Evolutionary conservation across 2,888 invertebrate genomes (phyloP).

Genomic region (Chymomyza amoena): DNA sequence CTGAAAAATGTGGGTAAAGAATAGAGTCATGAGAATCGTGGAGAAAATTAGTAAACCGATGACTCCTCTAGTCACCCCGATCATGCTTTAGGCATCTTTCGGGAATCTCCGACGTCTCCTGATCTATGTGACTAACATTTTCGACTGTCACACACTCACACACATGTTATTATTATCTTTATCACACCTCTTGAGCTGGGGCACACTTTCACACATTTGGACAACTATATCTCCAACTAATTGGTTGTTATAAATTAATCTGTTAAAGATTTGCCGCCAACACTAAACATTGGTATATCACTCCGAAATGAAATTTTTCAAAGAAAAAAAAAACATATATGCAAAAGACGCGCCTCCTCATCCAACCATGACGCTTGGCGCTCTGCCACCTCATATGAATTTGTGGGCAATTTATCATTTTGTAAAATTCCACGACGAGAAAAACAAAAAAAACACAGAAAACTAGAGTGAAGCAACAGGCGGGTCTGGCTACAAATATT

Average conservation of each 20-base stretch:
- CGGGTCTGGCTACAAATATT: conserved; percentile 32
- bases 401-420: conserved; percentile 69
- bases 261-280: conserved; percentile 48
- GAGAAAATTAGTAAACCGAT: too few relatives aligned
- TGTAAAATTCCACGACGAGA: conserved; percentile 58
- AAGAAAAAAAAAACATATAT: conserved; percentile 46
- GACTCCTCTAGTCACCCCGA: too few relatives aligned
- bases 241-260: conserved; percentile 63
- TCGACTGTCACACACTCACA: too few relatives aligned
- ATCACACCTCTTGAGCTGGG: background rate
- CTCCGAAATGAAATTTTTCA: conserved; percentile 38
- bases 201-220: background rate
- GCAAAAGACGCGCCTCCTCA: conserved; percentile 39
- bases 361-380: conserved; percentile 45
- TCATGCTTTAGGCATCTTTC: too few relatives aligned
- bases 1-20: conserved; percentile 40
- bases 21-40: background rate
- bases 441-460: background rate
- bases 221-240: conserved; percentile 40
- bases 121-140: too few relatives aligned
- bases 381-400: conserved; percentile 62
- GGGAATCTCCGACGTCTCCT: too few relatives aligned
- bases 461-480: conserved; percentile 48
- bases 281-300: conserved; percentile 15
- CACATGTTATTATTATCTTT: too few relatives aligned